Evolutionary conservation across 2,888 invertebrate species (phyloP), one percentile per base, ranked within the genome.

Genomic region (Biston betularia): DNA sequence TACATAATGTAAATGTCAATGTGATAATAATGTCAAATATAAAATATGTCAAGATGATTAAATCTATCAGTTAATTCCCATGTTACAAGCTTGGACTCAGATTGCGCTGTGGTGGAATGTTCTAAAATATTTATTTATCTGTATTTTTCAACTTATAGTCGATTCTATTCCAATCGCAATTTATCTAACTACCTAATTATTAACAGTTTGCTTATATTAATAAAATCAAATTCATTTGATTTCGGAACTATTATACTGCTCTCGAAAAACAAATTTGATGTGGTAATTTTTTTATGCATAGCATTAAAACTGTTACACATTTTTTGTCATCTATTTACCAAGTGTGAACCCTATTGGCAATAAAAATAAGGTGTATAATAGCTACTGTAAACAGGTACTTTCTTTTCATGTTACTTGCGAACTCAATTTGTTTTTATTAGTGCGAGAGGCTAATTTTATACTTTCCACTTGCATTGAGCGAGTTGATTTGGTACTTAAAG

Each of bases 391-490:
- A 49, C 35, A 50, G 15, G 46, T 54, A 56, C 66, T 66, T 66
- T 66, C 66, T n/a, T 61, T 66, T 62, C 50, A 49, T 49, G 65
- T 44, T 53, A 24, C 38, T 48, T 10, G 49, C 55, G 61, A 52
- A 57, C 65, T 66, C 57, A 58, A 66, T 61, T 62, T 66, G 57
- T 48, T 66, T 66, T 66, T 66, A 66, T 66, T 66, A 62, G 61
- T 56, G 55, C 56, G 48, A 53, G 59, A 38, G 49, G 48, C 57
- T 57, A 58, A 62, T 62, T 52, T 60, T 33, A 52, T 62, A 66
- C 62, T 66, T 66, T 66, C 66, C 57, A 61, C 52, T 61, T 24
- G 46, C 46, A 46, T 5, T 34, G 14, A 24, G 24, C 58, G 63
- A 57, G 44, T 52, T 57, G 50, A 46, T 53, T 58, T 64, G 53